Evolutionary conservation across 2,113 vertebrate genomes (phyloP), one percentile per base, ranked within the genome.

Genomic region (Ailurus styani): DNA sequence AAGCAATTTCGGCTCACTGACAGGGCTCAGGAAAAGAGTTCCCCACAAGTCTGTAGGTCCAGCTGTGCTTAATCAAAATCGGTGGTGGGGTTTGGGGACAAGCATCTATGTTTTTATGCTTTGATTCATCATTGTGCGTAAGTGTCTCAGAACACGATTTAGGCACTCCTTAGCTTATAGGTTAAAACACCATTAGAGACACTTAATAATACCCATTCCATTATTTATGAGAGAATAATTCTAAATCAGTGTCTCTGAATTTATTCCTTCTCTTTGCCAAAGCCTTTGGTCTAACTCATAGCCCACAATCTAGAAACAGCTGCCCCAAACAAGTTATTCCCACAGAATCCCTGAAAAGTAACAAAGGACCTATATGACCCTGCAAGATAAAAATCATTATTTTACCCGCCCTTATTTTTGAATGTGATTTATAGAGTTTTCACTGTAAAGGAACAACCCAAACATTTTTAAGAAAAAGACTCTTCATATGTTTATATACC

Each of bases 401-500:
- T 81, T 64, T 52, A 75, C 91, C 21, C 42, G 27, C 54, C 54
- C 72, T 85, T 57, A 87, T 45, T 92, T 87, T 40, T 88, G 3
- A 96, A 57, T 47, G 13, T 42, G 40, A 47, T 62, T 96, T 79
- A 96, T 12, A 93, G 87, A 2, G 75, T 57, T 96, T 95, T 78
- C 3, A 42, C 15, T 83, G 64, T 87, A 96, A 91, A 88, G 7
- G 29, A 87, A 96, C 78, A 78, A 96, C 34, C 34, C 79, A 96
- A 89, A 95, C 6, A 78, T 70, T 96, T 97, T 92, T 66, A 96
- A 70, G 77, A 94, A 93, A 87, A 82, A 72, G 37, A 83, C 52
- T 68, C 42, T 93, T 92, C 72, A 34, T 85, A 62, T 96, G 91
- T 96, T 84, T 97, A 97, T 66, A 89, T 81, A 97, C 94, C 93